A percentile compares a stretch with the other conserved stretches of the same genome.
Conservation (phyloP, 2,888 invertebrate genomes). For the Diadegma fenestrale region DNA sequence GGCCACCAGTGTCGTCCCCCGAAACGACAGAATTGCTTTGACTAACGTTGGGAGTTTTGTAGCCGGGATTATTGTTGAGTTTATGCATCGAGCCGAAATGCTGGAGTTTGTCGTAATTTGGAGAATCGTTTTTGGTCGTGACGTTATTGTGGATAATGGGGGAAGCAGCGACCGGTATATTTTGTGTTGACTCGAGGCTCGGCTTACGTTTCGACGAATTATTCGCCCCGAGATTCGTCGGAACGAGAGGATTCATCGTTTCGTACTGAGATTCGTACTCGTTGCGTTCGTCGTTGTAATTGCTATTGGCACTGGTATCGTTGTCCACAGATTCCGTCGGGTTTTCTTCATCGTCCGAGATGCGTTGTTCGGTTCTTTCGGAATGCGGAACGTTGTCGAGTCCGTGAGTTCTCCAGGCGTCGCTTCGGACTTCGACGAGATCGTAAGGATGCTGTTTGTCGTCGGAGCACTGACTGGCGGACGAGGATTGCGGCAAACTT, state of each 20-base stretch:
- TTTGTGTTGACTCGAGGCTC: slow-evolving; percentile 56
- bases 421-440: slow-evolving; percentile 90
- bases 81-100: slow-evolving; percentile 92
- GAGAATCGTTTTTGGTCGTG: slow-evolving; percentile 74
- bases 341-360: slow-evolving; percentile 36
- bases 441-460: slow-evolving; percentile 89
- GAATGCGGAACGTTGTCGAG: slow-evolving; percentile 91
- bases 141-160: slow-evolving; percentile 79
- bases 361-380: slow-evolving; percentile 85
- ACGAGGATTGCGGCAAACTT: not conserved
- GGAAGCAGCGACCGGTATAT: slow-evolving; percentile 69
- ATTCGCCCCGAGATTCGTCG: slow-evolving; percentile 60
- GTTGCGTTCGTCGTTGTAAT: slow-evolving; percentile 59
- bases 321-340: slow-evolving; percentile 29
- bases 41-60: slow-evolving; percentile 87
- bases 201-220: slow-evolving; percentile 75
- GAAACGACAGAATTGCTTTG: slow-evolving; percentile 72
- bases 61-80: slow-evolving; percentile 88
- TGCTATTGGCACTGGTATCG: slow-evolving; percentile 28
- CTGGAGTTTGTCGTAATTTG: slow-evolving; percentile 92
- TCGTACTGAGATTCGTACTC: slow-evolving; percentile 80
- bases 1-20: slow-evolving; percentile 73
- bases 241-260: slow-evolving; percentile 71
- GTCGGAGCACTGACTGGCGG: slow-evolving; percentile 70
- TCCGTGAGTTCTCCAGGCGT: slow-evolving; percentile 94